A percentile compares a stretch with the other conserved stretches of the same genome.
phyloP scores from a whole-genome alignment of 2,888 invertebrate genomes.

The Eledone cirrhosa region DNA sequence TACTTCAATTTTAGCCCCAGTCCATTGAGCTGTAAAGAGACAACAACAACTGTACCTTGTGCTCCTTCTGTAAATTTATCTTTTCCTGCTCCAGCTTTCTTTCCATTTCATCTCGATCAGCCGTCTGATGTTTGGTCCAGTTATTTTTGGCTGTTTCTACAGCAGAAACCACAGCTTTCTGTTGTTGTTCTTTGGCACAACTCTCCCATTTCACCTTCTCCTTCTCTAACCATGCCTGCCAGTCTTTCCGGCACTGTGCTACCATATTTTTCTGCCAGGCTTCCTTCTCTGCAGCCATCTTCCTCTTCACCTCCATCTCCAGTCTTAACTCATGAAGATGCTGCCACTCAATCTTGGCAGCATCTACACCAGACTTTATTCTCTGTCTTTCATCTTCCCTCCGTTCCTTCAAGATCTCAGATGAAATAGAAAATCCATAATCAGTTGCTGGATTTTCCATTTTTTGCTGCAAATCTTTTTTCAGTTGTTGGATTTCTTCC shows the following conservation, averaged over 20 bases:
- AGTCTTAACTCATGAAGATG: constrained; percentile 39
- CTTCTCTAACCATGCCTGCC: constrained; percentile 35
- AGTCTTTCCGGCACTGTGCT: constrained; percentile 35
- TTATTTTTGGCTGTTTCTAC: not conserved
- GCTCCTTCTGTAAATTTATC: not conserved
- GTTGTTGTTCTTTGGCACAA: constrained; percentile 38
- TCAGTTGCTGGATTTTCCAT: not conserved
- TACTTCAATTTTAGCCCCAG: no score
- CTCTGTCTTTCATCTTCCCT: not conserved
- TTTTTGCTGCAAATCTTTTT: not conserved
- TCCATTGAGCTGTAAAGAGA: no score
- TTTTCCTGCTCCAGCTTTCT: not conserved
- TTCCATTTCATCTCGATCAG: not conserved
- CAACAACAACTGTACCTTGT: not conserved
- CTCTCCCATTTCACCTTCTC: constrained; percentile 41
- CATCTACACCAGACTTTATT: constrained; percentile 42
- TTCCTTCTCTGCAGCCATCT: constrained; percentile 42
- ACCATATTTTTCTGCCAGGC: constrained; percentile 41
- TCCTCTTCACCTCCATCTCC: constrained; percentile 35
- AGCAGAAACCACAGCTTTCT: constrained; percentile 19
- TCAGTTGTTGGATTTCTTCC: not conserved
- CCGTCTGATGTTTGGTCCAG: not conserved
- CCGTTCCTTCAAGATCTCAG: not conserved
- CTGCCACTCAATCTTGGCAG: constrained; percentile 43
- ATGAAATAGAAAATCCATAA: not conserved